Conservation (phyloP, 2,888 invertebrate species). For the Drosophila yooni region DNA sequence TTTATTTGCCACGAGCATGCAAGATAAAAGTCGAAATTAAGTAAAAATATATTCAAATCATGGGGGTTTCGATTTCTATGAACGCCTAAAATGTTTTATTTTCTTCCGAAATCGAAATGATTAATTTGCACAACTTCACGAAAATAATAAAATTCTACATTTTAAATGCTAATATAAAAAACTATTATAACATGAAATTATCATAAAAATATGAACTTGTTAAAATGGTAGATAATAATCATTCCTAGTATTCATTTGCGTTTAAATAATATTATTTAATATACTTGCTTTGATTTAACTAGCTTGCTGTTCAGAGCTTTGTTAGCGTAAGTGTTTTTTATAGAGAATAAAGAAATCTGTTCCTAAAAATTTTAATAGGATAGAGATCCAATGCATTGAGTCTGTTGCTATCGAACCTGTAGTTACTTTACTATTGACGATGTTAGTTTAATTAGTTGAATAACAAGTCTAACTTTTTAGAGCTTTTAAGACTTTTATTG, state of each 20-base stretch:
- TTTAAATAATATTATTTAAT: not conserved
- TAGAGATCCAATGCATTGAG: no score
- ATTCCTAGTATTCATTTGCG: not conserved
- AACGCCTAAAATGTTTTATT: not conserved
- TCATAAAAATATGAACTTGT: not conserved
- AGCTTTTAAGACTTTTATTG: not conserved
- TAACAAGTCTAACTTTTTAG: not conserved
- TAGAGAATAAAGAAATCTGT: not conserved
- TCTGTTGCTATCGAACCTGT: not conserved
- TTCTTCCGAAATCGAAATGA: not conserved
- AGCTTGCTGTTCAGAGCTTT: not conserved
- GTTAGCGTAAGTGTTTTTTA: not conserved
- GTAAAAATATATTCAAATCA: constrained; percentile 2
- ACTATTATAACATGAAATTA: not conserved
- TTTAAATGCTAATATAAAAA: not conserved
- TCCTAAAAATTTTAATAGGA: not conserved
- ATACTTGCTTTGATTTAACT: not conserved
- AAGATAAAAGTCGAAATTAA: constrained; percentile 28
- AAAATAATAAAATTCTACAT: not conserved
- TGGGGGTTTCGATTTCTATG: not conserved
- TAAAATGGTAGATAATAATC: not conserved
- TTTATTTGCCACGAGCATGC: constrained; percentile 43
- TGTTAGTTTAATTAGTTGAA: not conserved
- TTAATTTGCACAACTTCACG: not conserved
- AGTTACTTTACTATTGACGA: not conserved